These are phyloP conservation scores for Paramisgurnus dabryanus DNA, from an alignment of 2,113 vertebrate genomes.

Conservation along the genomic window DNA sequence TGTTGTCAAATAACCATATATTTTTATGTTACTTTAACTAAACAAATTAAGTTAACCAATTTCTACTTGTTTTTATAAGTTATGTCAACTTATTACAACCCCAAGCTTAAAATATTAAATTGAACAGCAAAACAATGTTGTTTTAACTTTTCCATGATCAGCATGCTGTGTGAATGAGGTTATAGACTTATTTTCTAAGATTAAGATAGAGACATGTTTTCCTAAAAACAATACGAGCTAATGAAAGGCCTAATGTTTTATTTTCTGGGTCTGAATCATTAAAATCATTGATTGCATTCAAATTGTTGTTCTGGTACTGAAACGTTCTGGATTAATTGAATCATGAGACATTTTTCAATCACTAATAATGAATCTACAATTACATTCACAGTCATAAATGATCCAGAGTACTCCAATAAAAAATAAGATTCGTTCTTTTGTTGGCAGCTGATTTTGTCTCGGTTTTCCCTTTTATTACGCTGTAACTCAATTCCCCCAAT, in stretches of 20 bases:
- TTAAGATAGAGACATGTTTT: background rate
- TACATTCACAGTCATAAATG: background rate
- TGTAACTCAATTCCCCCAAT: background rate
- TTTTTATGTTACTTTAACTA: too few species aligned
- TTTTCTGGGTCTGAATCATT: background rate
- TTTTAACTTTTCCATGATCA: background rate
- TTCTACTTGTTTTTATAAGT: too few species aligned
- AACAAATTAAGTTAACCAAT: too few species aligned
- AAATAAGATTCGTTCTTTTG: too few species aligned
- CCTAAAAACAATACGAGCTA: slow-evolving; percentile 9
- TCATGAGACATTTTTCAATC: background rate
- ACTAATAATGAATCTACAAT: background rate
- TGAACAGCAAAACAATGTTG: too few species aligned
- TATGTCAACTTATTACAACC: too few species aligned
- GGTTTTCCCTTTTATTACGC: background rate
- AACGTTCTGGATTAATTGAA: background rate
- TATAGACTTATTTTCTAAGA: background rate
- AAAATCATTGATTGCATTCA: background rate
- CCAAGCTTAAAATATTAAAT: too few species aligned
- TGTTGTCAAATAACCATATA: too few species aligned
- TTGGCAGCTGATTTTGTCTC: background rate
- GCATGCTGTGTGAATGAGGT: too few species aligned
- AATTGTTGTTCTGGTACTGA: background rate
- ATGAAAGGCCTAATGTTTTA: background rate
- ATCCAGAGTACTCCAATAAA: too few species aligned